Evolutionary conservation across 2,888 invertebrate genomes (phyloP), one percentile per base, ranked within the genome.

Genomic region (Pelosia muscerda): DNA sequence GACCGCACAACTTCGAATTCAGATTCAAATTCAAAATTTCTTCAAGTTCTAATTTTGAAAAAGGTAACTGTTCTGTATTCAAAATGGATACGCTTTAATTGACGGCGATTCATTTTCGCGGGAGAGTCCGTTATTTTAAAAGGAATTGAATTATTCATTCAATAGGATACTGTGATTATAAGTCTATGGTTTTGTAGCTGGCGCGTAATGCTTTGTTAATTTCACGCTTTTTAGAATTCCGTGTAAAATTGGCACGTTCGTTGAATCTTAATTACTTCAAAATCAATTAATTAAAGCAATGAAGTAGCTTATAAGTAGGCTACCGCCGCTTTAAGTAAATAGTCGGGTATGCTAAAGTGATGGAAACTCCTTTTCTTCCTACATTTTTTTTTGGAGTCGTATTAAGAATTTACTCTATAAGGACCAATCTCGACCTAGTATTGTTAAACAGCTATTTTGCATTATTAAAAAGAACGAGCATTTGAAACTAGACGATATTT

Each of bases 31-130:
- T 76, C 77, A 67, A 79, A 81, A 79, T 76, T 76, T 79, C 81
- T 81, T 75, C 79, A 72, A 70, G 74, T 81, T 81, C 71, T 76
- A 75, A 79, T 78, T 79, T 81, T 73, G 76, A 81, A 79, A 80
- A 79, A 79, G 81, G 70, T 75, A n/a, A 73, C 76, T 74, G 76
- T 79, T 78, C 81, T 79, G 81, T 85, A 86, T 85, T 78, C 77
- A 84, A 86, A 86, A 79, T 75, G 81, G 75, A 81, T 78, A 75
- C 75, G 70, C 75, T 75, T 69, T 79, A 78, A 79, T 79, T 79
- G 76, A 67, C 67, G 61, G 73, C 76, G 71, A 76, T 78, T 79
- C 79, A 79, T 78, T 80, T 79, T 79, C 66, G 71, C 68, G 67
- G 71, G 61, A 54, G 61, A 65, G 65, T 63, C 66, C 68, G 70